These are phyloP conservation scores for Euproctis similis DNA, from an alignment of 2,888 invertebrate species.

Conservation along the genomic window DNA sequence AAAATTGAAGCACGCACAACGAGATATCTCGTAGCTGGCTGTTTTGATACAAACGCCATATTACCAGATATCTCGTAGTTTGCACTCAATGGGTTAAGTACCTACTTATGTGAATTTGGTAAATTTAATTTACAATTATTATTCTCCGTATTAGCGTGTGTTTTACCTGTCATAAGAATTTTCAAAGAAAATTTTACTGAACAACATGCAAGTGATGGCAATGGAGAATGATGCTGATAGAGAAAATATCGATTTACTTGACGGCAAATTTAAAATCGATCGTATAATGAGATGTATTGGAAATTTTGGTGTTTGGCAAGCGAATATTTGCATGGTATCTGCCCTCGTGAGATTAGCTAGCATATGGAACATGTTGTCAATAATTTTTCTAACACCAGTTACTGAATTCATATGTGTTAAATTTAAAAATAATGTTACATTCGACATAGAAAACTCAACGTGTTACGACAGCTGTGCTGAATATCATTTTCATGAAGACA, in stretches of 20 bases:
- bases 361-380: constrained; percentile 39
- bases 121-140: too few relatives aligned
- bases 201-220: too few relatives aligned
- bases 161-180: too few relatives aligned
- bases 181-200: too few relatives aligned
- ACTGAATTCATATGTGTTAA: constrained; percentile 33
- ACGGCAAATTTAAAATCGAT: constrained; percentile 27
- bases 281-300: constrained; percentile 43
- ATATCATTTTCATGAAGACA: constrained; percentile 32
- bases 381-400: constrained; percentile 38
- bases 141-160: too few relatives aligned
- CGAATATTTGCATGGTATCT: constrained; percentile 27
- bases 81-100: too few relatives aligned
- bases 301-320: constrained; percentile 44
- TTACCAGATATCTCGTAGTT: too few relatives aligned
- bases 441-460: constrained; percentile 22
- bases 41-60: too few relatives aligned
- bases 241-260: constrained; percentile 14
- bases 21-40: too few relatives aligned
- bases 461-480: constrained; percentile 39
- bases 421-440: constrained; percentile 21
- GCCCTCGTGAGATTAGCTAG: constrained; percentile 31
- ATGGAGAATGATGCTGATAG: constrained; percentile 18
- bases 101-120: too few relatives aligned
- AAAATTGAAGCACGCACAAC: too few relatives aligned